Evolutionary conservation across 2,797 vertebrate species (phyloP), one percentile per base, ranked within the genome.

Genomic region (Centropyge bicolor): DNA sequence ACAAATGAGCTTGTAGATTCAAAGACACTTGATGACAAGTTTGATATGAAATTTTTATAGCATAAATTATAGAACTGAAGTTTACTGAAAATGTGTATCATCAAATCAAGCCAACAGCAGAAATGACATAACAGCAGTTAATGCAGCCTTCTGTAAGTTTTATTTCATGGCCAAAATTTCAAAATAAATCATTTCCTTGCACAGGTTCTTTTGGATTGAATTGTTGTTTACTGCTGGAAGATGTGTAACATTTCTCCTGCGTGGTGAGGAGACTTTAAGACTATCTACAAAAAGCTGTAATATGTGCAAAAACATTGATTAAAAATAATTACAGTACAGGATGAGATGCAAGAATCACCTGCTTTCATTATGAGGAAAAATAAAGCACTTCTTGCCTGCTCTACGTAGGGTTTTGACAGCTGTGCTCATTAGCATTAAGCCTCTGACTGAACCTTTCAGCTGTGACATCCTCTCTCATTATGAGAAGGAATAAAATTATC

Each of bases 31-130:
- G 81, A 83, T 31, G 20, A 36, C 70, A 51, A 8, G 82, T 93
- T 93, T 92, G 82, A 92, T 89, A 85, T 90, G 35, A 72, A 56
- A 84, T 91, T 95, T 95, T 95, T 94, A 91, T 91, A 92, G 88
- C 57, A 74, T 91, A 92, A 94, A 92, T 93, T 91, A 89, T 87
- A 91, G 80, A 84, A 68, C 55, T 76, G 78, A 80, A 55, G 79
- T 85, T 89, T 72, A 84, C 68, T 76, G 49, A 79, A 86, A 55
- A 76, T 40, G 66, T 77, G 74, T 70, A 81, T 40, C 62, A 79
- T 81, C 80, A 76, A 89, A 82, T 87, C 20, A 70, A 86, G 52
- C 66, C 72, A 84, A 86, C 79, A 73, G 40, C 55, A 82, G 74
- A 77, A 83, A 88, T 52, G 74, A 86, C 64, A 74, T 43, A 46